These are phyloP conservation scores for Clunio marinus DNA, from an alignment of 2,888 invertebrate genomes.

Conservation along the genomic window DNA sequence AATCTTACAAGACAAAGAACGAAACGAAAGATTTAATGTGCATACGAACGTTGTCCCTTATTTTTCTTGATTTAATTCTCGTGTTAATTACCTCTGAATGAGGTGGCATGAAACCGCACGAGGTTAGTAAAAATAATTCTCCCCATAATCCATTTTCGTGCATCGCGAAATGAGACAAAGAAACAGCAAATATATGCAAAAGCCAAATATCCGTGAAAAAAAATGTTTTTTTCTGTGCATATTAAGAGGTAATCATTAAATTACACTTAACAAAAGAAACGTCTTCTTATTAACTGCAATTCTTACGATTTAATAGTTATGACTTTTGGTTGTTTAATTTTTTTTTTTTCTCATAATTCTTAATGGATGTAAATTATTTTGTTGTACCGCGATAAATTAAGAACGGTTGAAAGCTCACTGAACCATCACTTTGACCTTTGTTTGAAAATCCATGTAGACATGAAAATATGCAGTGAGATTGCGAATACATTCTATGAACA, in stretches of 20 bases:
- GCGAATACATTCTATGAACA: no score
- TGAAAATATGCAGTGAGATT: no score
- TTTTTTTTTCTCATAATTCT: neutral
- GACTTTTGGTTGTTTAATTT: neutral
- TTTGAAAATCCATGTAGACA: neutral
- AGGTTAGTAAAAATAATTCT: neutral
- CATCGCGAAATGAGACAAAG: neutral
- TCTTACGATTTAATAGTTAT: neutral
- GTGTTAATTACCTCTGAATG: neutral
- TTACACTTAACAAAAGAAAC: neutral
- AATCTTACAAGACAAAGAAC: neutral
- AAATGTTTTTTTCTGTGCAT: constrained; percentile 22
- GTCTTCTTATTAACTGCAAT: neutral
- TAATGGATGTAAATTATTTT: neutral
- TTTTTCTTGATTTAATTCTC: neutral
- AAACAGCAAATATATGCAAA: neutral
- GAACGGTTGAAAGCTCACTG: constrained; percentile 5
- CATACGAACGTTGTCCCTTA: no score
- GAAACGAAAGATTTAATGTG: no score
- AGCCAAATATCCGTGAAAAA: constrained; percentile 25
- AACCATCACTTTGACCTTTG: neutral
- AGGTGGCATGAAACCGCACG: neutral
- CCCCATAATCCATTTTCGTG: neutral
- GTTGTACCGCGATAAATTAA: neutral
- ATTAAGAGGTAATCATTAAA: constrained; percentile 4